phyloP scores from a whole-genome alignment of 2,113 vertebrate genomes.

The Thunnus thynnus region DNA sequence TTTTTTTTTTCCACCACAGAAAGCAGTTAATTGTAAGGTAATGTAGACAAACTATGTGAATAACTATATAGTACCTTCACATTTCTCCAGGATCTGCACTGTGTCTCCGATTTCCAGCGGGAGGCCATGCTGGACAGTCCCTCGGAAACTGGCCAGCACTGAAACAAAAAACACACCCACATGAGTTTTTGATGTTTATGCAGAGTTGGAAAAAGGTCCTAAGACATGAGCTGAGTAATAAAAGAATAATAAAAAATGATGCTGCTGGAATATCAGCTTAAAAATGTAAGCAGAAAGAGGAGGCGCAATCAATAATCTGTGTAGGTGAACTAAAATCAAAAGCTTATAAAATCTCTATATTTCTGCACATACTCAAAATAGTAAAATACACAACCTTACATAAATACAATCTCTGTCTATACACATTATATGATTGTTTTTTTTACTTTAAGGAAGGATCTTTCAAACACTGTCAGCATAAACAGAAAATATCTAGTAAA shows the following conservation, averaged over 20 bases:
- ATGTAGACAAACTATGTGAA: not conserved
- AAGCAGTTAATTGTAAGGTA: not conserved
- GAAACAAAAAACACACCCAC: constrained; percentile 68
- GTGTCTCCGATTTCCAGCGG: constrained; percentile 98
- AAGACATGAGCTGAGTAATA: not conserved
- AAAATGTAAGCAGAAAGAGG: constrained; percentile 1
- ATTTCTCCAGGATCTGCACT: constrained; percentile 98
- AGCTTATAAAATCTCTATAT: constrained; percentile 27
- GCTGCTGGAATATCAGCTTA: not conserved
- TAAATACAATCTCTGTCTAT: constrained; percentile 20
- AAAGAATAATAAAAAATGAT: not conserved
- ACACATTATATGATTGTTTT: not conserved
- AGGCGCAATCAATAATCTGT: constrained; percentile 46
- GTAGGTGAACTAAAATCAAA: constrained; percentile 60
- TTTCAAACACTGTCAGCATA: not conserved
- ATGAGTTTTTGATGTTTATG: constrained; percentile 23
- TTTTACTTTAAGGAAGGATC: not conserved
- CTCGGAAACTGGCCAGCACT: constrained; percentile 97
- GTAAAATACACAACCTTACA: constrained; percentile 14
- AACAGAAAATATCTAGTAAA: not conserved
- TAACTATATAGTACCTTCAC: constrained; percentile 89
- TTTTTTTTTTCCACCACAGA: not conserved
- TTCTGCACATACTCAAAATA: constrained; percentile 29
- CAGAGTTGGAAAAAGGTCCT: constrained; percentile 13
- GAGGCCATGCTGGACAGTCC: constrained; percentile 93